Evolutionary conservation across 2,113 vertebrate species (phyloP).

Genomic region (Lates calcarifer): DNA sequence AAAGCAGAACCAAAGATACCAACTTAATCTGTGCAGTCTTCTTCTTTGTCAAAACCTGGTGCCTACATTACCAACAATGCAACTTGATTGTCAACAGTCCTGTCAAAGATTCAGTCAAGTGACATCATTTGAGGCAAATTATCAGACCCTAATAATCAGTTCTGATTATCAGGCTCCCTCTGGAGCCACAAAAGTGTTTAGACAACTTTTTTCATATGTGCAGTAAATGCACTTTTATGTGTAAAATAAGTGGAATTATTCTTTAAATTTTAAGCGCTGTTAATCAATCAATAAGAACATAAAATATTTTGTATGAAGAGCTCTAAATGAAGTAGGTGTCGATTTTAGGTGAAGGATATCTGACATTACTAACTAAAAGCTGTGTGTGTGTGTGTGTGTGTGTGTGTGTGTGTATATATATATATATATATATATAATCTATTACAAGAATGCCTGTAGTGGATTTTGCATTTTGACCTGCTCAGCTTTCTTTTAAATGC

Average conservation of each 20-base stretch:
- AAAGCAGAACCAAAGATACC: not conserved
- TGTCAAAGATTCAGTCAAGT: not conserved
- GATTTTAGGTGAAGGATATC: not conserved
- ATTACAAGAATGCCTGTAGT: no score
- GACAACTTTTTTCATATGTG: not conserved
- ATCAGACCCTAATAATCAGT: no score
- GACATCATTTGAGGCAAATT: not conserved
- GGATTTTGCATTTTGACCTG: not conserved
- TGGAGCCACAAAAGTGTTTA: not conserved
- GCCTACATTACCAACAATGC: slow-evolving; percentile 19
- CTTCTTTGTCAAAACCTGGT: not conserved
- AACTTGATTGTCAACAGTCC: not conserved
- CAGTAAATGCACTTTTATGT: not conserved
- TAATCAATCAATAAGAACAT: no score
- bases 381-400: no score
- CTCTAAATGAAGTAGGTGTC: not conserved
- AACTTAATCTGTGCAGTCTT: not conserved
- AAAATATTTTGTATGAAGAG: not conserved
- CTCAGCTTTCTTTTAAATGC: not conserved
- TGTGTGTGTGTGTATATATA: no score
- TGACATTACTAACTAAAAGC: not conserved
- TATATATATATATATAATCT: no score
- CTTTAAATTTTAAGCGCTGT: not conserved
- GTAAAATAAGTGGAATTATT: not conserved
- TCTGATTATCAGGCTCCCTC: not conserved